phyloP scores from a whole-genome alignment of 1,140 invertebrate species.

The Lepidotrigona ventralis region DNA sequence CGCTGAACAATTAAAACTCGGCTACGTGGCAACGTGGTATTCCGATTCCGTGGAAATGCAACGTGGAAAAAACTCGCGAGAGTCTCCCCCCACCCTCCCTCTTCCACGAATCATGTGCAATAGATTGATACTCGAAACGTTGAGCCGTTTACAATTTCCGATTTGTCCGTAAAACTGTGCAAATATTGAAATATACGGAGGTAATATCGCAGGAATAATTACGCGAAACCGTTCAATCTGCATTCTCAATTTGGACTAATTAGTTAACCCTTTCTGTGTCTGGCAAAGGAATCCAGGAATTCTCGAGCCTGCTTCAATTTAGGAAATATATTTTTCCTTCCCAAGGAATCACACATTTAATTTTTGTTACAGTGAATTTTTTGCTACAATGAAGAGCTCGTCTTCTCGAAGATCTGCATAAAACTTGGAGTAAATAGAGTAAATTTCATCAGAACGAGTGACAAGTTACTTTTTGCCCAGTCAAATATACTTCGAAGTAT shows the following conservation, averaged over 20 bases:
- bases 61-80: conserved; percentile 4
- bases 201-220: not conserved
- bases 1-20: not conserved
- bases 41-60: not conserved
- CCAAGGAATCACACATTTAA: no score
- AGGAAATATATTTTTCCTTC: no score
- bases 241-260: not conserved
- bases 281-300: no score
- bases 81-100: not conserved
- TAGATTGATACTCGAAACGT: conserved; percentile 28
- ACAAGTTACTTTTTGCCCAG: no score
- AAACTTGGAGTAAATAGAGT: no score
- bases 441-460: no score
- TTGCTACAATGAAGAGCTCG: no score
- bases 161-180: not conserved
- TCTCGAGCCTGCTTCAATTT: no score
- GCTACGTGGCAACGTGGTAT: not conserved
- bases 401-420: no score
- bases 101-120: not conserved
- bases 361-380: no score
- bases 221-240: not conserved
- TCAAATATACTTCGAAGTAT: no score
- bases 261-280: no score
- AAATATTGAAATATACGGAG: conserved; percentile 32
- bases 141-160: not conserved